phyloP scores from a whole-genome alignment of 2,888 invertebrate species.

The Labia minor region DNA sequence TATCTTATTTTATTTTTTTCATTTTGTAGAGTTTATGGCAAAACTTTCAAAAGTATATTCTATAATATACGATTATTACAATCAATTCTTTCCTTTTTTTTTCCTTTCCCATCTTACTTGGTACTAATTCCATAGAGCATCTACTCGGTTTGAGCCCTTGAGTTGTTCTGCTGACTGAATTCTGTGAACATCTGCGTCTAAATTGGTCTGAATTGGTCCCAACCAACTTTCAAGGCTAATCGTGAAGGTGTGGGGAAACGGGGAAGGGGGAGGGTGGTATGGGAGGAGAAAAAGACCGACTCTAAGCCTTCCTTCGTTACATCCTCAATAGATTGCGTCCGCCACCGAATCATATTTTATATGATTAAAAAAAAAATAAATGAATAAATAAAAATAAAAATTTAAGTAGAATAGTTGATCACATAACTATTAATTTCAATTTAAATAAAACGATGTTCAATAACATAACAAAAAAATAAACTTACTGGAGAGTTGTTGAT shows the following conservation, averaged over 20 bases:
- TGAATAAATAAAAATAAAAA: too few species aligned
- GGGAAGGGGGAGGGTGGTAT: neutral
- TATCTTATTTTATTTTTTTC: too few species aligned
- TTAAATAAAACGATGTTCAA: neutral
- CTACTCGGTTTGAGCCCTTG: neutral
- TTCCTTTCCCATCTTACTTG: neutral
- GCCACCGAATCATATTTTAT: neutral
- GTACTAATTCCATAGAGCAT: neutral
- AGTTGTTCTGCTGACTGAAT: constrained; percentile 7
- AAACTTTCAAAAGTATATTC: too few species aligned
- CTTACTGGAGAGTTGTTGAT: too few species aligned
- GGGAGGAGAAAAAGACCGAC: neutral
- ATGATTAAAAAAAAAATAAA: neutral
- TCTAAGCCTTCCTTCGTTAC: neutral
- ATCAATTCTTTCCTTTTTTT: too few species aligned
- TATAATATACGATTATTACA: too few species aligned
- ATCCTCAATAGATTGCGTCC: constrained; percentile 7
- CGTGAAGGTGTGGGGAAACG: neutral
- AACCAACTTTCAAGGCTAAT: constrained; percentile 9
- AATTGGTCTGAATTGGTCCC: constrained; percentile 5
- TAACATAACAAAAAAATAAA: too few species aligned
- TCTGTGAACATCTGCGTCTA: constrained; percentile 7
- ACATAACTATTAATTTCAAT: constrained; percentile 1
- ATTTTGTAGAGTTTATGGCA: too few species aligned
- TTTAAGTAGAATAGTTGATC: too few species aligned